These are phyloP conservation scores for Rhinichthys osculus DNA, from an alignment of 2,797 vertebrate genomes.

Conservation along the genomic window DNA sequence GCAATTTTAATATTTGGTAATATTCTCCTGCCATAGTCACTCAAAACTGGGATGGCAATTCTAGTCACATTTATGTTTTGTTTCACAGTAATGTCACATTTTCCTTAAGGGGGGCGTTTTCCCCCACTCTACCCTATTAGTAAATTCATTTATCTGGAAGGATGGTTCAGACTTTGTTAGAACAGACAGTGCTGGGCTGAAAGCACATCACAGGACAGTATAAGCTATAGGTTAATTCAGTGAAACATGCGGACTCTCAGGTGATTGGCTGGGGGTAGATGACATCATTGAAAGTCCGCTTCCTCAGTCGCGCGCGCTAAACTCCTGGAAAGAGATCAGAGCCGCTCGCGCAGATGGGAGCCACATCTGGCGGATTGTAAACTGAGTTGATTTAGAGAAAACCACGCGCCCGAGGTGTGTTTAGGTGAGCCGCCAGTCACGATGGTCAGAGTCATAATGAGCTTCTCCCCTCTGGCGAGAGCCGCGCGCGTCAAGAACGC, in stretches of 20 bases:
- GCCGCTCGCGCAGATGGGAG: constrained; percentile 53
- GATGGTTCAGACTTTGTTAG: neutral
- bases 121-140: too few relatives aligned
- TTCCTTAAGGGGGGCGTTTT: too few relatives aligned
- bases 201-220: neutral
- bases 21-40: too few relatives aligned
- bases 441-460: constrained; percentile 40
- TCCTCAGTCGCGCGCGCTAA: constrained; percentile 52
- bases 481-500: constrained; percentile 23
- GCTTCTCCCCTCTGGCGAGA: constrained; percentile 34
- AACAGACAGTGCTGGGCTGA: neutral
- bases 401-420: constrained; percentile 43
- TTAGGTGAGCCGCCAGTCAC: constrained; percentile 41
- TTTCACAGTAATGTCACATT: too few relatives aligned
- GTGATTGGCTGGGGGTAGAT: constrained; percentile 74
- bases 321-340: constrained; percentile 60
- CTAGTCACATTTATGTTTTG: too few relatives aligned
- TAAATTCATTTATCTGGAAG: neutral
- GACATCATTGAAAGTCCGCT: constrained; percentile 70
- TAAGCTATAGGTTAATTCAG: constrained; percentile 51
- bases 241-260: constrained; percentile 47
- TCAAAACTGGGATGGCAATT: too few relatives aligned
- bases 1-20: too few relatives aligned
- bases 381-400: constrained; percentile 36
- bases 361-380: constrained; percentile 61